Evolutionary conservation across 2,888 invertebrate genomes (phyloP), one percentile per base, ranked within the genome.

Genomic region (Fragum whitleyi): DNA sequence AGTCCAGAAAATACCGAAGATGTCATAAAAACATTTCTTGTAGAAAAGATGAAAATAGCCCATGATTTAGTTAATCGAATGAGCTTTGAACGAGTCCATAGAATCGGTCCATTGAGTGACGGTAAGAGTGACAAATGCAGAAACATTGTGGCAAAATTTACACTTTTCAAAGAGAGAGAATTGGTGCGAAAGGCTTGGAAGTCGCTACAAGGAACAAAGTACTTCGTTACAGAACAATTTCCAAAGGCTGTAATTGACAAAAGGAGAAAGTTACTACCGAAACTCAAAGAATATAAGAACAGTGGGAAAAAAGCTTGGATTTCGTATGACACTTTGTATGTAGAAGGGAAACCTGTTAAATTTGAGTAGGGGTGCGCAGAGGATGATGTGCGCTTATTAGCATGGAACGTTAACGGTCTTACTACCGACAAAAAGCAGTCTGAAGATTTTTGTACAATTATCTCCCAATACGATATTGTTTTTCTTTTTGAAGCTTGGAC

Each of bases 331-430:
- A 69, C 72, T 16, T 26, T 72, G 6, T 72, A 59, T 53, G 29
- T 69, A 21, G 55, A 62, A 9, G 62, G 62, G 2, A 29, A 23
- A 36, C 32, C 62, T 1, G 29, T 29, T 2, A 28, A 36, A 23
- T 7, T 21, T 19, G 59, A 42, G 16, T 51, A 42, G 42, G 42
- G 36, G 6, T 42, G 23, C 61, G 42, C 26, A 2, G 73, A 73
- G 71, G 71, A 57, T 59, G 71, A 26, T 7, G 2, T 71, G 16
- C n/a, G 23, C 2, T 23, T 71, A 16, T 39, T 61, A n/a, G 21
- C 51, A 9, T 73, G 73, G 73, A 73, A 73, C 26, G 5, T 21
- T 23, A 73, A 73, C 28, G 73, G 73, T 6, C 19, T 73, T 16
- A 39, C 62, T 9, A 9, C 19, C 2, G 26, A n/a, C 1, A 73